Evolutionary conservation across 2,888 invertebrate genomes (phyloP).

Genomic region (Tetranychus truncatus): DNA sequence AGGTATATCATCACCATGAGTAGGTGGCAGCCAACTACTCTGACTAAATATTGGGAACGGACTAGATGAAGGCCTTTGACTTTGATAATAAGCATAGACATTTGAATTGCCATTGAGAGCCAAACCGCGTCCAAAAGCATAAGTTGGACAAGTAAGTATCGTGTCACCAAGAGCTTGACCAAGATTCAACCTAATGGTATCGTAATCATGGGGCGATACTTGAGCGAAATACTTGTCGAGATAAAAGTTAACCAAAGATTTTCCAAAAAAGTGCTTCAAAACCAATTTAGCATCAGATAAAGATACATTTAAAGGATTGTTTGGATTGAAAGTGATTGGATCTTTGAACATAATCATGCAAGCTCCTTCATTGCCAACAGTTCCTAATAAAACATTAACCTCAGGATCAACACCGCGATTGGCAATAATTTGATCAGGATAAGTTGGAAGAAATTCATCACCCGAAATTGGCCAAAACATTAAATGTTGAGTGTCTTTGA

Average conservation of each 20-base stretch:
- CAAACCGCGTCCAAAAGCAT: neutral
- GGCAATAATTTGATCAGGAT: neutral
- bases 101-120: neutral
- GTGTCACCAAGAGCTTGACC: neutral
- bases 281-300: too few relatives aligned
- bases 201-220: too few relatives aligned
- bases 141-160: neutral
- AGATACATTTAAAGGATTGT: neutral
- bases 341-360: neutral
- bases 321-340: neutral
- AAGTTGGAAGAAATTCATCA: neutral
- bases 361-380: neutral
- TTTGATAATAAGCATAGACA: neutral
- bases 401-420: neutral
- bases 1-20: neutral
- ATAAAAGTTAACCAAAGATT: too few relatives aligned
- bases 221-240: too few relatives aligned
- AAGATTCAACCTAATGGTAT: too few relatives aligned
- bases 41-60: neutral
- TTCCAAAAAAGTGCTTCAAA: too few relatives aligned
- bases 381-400: neutral
- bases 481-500: too few relatives aligned
- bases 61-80: neutral
- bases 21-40: neutral
- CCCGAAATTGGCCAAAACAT: neutral